Base-by-base conservation (phyloP, 2,888 invertebrate genomes). In the Archips crataeganus region DNA sequence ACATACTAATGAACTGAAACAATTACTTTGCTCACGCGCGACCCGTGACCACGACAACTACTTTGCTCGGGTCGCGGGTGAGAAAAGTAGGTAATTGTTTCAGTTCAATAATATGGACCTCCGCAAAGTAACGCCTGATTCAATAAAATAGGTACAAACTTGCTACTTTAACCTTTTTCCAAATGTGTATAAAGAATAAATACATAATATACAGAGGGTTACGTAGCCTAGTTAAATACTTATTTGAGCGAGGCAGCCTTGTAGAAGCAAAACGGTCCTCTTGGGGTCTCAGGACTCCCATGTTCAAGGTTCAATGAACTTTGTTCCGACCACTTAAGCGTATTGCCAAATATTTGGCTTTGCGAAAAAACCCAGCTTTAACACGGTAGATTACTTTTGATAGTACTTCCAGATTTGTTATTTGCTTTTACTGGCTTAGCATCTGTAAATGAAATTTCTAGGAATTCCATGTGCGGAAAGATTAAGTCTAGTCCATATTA, bases 291-390 rank as follows among this genome's bases (percentile, higher is more conserved):
- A 11, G 32, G 45, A 23, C 8, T 6, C 32, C 32, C 47, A 63
- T 63, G 11, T 65, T 65, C 8, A 65, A 65, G 65, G 65, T 65
- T 65, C 65, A 65, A 51, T 51, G 65, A 36, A 51, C 51, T 15
- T 36, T 36, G 15, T 51, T 51, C 65, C 36, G n/a, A 51, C 6
- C 65, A 51, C 65, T 65, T 65, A 65, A 65, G 65, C 65, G 36
- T 63, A 51, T 65, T 65, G n/a, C 49, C 15, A 51, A 65, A 63
- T 63, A 63, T 63, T 63, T 47, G 47, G 13, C n/a, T 63, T 45
- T 13, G 32, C 15, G 61, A 62, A 63, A 63, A 63, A 47, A 47
- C 32, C 34, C 32, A 6, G n/a, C 49, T 23, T 63, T 23, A 51
- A 23, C 15, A 54, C 51, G 23, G 15, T 54, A n/a, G 11, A 57